Evolutionary conservation across 2,888 invertebrate genomes (phyloP), one percentile per base, ranked within the genome.

Genomic region (Oeneis ivallda): DNA sequence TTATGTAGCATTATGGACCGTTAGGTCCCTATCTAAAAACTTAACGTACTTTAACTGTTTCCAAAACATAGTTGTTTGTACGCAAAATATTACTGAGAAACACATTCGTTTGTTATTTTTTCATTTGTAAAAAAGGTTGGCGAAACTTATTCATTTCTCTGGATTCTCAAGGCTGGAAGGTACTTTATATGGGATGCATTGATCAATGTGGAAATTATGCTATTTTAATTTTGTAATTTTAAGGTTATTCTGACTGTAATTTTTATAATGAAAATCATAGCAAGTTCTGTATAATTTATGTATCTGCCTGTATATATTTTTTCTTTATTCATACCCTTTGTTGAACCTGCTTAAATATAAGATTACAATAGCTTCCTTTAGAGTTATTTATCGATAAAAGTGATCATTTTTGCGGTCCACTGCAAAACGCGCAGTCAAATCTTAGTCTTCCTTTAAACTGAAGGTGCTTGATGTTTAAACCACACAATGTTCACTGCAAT

Each of bases 1-100:
- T 13, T 1, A 54, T 54, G 26, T 69, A 19, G 54, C 66, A 19
- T 13, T 1, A 54, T 54, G 26, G 9, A 58, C 58, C 61, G 66
- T 61, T 69, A 66, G 39, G 60, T 67, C 52, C 49, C 15, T 47
- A n/a, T 47, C 4, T 15, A 15, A 8, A 37, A 8, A 37, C 37
- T 8, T 19, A 26, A 19, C 9, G 26, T 26, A 50, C 49, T 50
- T 9, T 52, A 32, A 52, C 34, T 32, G 52, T 34, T 32, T 49
- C n/a, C 7, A 52, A 32, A 49, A 49, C 9, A n/a, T 34, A 1
- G 49, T 26, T 50, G 19, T 50, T 50, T 50, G 49, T 50, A 26
- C 19, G 19, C 49, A 19, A 50, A 50, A 50, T 10, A 3, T 49
- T 49, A 17, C 47, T 10, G n/a, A 45, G 15, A 37, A 9, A 3